These are phyloP conservation scores for Drosophila lutescens DNA, from an alignment of 2,888 invertebrate genomes.

Conservation along the genomic window DNA sequence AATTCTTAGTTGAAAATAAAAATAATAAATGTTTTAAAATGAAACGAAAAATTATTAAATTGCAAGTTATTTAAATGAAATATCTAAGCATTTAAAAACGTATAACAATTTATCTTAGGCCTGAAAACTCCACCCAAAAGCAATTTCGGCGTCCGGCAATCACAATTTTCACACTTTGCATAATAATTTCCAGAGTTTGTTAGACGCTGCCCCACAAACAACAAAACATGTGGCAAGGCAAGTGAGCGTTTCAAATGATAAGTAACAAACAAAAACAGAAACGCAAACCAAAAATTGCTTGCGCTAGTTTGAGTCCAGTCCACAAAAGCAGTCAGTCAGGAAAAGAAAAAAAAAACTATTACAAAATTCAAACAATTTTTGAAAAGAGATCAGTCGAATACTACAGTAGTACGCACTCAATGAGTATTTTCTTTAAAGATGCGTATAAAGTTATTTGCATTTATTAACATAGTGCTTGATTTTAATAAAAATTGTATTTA, in stretches of 20 bases:
- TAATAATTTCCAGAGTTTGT: slow-evolving; percentile 58
- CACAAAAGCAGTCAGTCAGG: slow-evolving; percentile 44
- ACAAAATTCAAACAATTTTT: slow-evolving; percentile 71
- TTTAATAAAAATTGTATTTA: too few species aligned
- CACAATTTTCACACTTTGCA: slow-evolving; percentile 57
- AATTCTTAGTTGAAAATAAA: too few species aligned
- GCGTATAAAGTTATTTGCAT: too few species aligned
- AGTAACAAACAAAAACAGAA: slow-evolving; percentile 38
- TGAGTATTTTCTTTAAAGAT: not conserved
- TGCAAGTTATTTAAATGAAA: too few species aligned
- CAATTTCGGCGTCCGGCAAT: slow-evolving; percentile 16
- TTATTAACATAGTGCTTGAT: too few species aligned
- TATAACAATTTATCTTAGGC: slow-evolving; percentile 4
- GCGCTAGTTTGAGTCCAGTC: slow-evolving; percentile 39
- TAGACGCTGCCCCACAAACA: slow-evolving; percentile 36
- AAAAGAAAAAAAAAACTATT: slow-evolving; percentile 51
- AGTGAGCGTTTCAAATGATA: slow-evolving; percentile 68
- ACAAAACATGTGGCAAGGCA: slow-evolving; percentile 53
- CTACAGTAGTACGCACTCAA: not conserved
- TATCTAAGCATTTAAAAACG: not conserved
- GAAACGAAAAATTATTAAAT: too few species aligned
- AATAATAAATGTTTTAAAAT: too few species aligned
- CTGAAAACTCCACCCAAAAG: slow-evolving; percentile 8
- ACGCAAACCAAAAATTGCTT: slow-evolving; percentile 33
- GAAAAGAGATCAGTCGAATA: slow-evolving; percentile 37